These are phyloP conservation scores for Cantharis flavilabris DNA, from an alignment of 2,888 invertebrate genomes.

Conservation along the genomic window DNA sequence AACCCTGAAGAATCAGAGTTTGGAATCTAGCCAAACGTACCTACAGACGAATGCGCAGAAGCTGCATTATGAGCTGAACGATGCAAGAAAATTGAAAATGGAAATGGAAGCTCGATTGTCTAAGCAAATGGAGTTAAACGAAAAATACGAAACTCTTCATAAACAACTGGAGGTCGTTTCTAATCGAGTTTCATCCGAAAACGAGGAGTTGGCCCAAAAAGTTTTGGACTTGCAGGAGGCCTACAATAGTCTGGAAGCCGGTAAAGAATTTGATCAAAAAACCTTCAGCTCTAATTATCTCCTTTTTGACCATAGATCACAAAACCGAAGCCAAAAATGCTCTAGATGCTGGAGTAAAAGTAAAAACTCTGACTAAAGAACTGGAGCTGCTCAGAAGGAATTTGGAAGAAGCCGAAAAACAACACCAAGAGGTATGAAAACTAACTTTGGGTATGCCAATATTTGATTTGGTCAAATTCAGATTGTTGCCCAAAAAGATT, in stretches of 20 bases:
- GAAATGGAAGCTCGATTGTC: neutral
- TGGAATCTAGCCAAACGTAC: constrained; percentile 41
- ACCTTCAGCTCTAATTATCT: neutral
- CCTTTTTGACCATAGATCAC: neutral
- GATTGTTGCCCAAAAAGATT: constrained; percentile 4
- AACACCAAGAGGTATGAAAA: constrained; percentile 5
- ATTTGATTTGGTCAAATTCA: neutral
- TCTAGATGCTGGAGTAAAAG: neutral
- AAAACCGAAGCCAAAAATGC: neutral
- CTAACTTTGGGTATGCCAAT: neutral
- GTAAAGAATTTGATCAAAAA: neutral
- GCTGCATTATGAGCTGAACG: constrained; percentile 44
- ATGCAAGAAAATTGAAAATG: constrained; percentile 33
- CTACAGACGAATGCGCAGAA: constrained; percentile 47
- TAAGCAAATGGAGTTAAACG: neutral
- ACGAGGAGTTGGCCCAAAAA: neutral
- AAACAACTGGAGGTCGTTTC: neutral
- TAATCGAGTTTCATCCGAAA: neutral
- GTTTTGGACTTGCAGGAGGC: neutral
- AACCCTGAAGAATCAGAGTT: constrained; percentile 38
- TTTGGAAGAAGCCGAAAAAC: neutral
- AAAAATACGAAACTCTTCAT: neutral
- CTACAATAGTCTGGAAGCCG: neutral
- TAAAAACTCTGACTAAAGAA: neutral
- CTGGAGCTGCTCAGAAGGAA: neutral